Evolutionary conservation across 2,113 vertebrate species (phyloP).

Genomic region (Grammomys surdaster): DNA sequence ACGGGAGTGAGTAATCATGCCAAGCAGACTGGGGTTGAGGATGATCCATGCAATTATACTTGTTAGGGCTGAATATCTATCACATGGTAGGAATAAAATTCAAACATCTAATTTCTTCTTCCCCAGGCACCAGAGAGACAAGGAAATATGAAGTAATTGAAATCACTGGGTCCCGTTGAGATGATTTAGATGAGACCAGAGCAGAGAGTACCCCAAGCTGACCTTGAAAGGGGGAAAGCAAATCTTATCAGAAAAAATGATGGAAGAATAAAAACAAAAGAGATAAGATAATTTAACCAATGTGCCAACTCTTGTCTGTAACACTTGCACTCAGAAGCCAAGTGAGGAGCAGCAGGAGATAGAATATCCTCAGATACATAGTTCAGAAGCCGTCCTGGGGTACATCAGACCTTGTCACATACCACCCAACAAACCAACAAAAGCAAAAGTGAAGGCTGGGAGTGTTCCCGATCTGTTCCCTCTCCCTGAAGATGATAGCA

Average conservation of each 20-base stretch:
- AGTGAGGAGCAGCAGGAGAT: not conserved
- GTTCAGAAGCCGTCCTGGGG: not conserved
- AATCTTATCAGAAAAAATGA: not conserved
- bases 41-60: not conserved
- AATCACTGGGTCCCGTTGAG: not conserved
- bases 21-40: not conserved
- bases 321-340: not conserved
- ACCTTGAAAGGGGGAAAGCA: not conserved
- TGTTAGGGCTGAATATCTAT: not conserved
- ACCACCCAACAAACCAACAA: not conserved
- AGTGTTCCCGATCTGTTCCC: not conserved
- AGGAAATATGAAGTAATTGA: not conserved
- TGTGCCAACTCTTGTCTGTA: not conserved
- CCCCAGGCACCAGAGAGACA: not conserved
- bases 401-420: not conserved
- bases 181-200: not conserved
- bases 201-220: not conserved
- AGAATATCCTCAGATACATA: not conserved
- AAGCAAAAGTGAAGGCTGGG: not conserved
- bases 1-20: not conserved
- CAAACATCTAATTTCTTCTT: conserved; percentile 17
- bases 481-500: not conserved
- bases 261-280: not conserved
- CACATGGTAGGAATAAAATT: not conserved
- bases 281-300: not conserved